These are phyloP conservation scores for Gambusia yucatana DNA, from an alignment of 2,797 vertebrate genomes.

Conservation along the genomic window DNA sequence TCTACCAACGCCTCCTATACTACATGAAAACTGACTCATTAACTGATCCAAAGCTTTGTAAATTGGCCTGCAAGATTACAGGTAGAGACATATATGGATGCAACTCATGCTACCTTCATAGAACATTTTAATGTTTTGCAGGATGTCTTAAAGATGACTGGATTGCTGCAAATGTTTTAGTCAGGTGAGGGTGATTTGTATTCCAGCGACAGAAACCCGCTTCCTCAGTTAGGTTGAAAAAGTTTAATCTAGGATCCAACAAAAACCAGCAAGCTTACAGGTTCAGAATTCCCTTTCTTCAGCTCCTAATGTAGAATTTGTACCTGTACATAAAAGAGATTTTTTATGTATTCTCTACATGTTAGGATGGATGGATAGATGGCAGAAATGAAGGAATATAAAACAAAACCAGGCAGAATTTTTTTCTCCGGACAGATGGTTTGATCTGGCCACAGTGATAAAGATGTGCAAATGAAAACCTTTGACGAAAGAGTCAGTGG, in stretches of 20 bases:
- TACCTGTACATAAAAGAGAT: not conserved
- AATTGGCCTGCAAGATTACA: not conserved
- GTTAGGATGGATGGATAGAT: not conserved
- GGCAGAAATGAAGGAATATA: not conserved
- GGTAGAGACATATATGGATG: not conserved
- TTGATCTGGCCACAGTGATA: constrained; percentile 59
- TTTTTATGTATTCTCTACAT: constrained; percentile 2
- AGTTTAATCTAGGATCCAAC: not conserved
- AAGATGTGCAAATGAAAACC: constrained; percentile 91
- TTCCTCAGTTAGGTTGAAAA: not conserved
- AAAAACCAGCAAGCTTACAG: not conserved
- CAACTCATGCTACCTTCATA: not conserved
- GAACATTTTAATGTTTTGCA: constrained; percentile 1
- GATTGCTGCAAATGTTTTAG: not conserved
- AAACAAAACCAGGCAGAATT: not conserved
- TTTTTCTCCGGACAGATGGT: constrained; percentile 29
- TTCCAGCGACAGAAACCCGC: not conserved
- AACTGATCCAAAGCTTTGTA: not conserved
- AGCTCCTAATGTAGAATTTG: not conserved
- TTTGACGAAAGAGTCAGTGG: constrained; percentile 87
- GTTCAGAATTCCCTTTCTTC: not conserved
- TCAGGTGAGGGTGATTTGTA: not conserved
- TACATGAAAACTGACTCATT: not conserved
- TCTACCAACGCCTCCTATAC: not conserved
- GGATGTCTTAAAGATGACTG: not conserved